Conservation (phyloP, 2,113 vertebrate species). For the cattle (Bos taurus) region DNA sequence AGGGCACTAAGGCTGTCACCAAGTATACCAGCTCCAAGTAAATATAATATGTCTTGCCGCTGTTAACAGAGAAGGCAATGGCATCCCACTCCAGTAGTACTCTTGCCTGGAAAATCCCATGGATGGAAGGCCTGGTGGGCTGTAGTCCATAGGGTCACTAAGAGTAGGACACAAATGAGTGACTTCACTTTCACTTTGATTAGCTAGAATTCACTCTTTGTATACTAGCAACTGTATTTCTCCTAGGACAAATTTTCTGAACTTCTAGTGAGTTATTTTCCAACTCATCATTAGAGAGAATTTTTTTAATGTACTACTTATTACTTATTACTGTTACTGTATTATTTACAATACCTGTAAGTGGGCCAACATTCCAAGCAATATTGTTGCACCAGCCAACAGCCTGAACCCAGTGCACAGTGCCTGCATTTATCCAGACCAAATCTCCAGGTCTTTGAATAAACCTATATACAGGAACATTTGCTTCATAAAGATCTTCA, state of each 20-base stretch:
- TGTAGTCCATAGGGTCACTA: no score
- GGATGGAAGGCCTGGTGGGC: no score
- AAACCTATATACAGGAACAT: slow-evolving; percentile 97
- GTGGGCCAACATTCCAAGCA: slow-evolving; percentile 97
- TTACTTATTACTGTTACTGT: slow-evolving; percentile 69
- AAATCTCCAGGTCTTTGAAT: slow-evolving; percentile 97
- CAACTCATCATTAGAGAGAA: neutral
- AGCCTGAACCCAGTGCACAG: slow-evolving; percentile 98
- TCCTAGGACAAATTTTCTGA: neutral
- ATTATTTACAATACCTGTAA: slow-evolving; percentile 89
- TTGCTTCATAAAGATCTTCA: slow-evolving; percentile 97
- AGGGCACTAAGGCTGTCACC: no score
- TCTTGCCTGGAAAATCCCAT: no score
- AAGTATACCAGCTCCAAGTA: no score
- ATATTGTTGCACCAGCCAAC: slow-evolving; percentile 99
- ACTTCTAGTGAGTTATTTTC: neutral
- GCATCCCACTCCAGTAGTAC: no score
- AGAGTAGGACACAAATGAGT: no score
- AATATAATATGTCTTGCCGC: no score
- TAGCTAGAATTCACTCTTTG: neutral
- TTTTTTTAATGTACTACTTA: neutral
- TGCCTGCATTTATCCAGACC: slow-evolving; percentile 98
- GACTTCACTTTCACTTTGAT: no score
- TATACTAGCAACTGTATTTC: neutral
- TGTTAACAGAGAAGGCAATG: no score